Percentiles rank a stretch among this genome's conserved stretches.
Conservation (phyloP, 2,797 vertebrate genomes). For the Amblyraja radiata region DNA sequence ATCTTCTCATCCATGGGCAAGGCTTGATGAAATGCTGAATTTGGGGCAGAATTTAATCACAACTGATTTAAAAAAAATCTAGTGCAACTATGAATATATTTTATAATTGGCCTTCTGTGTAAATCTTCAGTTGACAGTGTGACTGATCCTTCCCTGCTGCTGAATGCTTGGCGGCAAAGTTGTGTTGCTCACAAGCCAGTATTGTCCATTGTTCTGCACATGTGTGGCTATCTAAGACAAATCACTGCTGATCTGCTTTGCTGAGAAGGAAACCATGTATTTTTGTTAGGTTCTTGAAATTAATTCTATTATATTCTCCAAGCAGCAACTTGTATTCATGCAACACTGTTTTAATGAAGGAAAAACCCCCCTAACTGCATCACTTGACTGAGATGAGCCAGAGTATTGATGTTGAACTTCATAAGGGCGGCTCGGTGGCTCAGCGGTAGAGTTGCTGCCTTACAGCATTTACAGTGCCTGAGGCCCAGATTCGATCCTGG, state of each 20-base stretch:
- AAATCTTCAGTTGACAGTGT: neutral
- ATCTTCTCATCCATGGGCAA: neutral
- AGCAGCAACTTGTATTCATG: neutral
- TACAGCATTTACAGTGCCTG: no score
- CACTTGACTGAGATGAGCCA: no score
- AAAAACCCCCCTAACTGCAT: no score
- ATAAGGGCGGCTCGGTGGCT: no score
- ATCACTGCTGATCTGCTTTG: neutral
- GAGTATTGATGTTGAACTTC: no score
- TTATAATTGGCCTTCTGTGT: neutral
- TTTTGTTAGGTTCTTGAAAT: neutral
- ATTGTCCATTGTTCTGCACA: conserved; percentile 17
- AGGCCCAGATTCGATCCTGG: no score
- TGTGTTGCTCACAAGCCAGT: neutral
- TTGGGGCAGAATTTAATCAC: neutral
- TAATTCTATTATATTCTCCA: neutral
- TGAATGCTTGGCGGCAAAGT: neutral
- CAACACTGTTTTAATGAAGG: no score
- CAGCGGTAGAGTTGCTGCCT: no score
- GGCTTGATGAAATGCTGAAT: neutral
- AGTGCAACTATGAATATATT: neutral
- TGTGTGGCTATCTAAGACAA: neutral
- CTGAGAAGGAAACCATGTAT: neutral
- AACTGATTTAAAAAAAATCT: no score
- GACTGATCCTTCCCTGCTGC: neutral